A percentile compares a stretch with the other conserved stretches of the same genome.
Conservation (phyloP, 2,888 invertebrate genomes). For the Endomychus coccineus region DNA sequence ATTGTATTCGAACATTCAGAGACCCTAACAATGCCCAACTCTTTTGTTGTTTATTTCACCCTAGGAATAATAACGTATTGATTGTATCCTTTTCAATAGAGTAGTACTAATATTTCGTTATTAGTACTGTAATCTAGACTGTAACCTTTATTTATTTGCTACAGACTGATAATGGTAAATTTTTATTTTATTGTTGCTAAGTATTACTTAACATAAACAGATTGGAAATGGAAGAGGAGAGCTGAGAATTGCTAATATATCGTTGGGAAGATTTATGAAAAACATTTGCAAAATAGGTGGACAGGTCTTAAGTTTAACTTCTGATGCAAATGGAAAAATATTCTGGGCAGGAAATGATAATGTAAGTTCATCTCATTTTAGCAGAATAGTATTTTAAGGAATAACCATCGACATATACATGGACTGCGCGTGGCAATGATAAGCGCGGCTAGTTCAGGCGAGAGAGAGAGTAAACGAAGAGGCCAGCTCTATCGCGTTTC, state of each 20-base stretch:
- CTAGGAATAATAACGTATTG: constrained; percentile 79
- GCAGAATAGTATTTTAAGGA: too few relatives aligned
- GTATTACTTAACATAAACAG: constrained; percentile 28
- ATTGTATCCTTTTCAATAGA: constrained; percentile 70
- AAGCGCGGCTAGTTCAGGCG: too few relatives aligned
- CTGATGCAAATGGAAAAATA: constrained; percentile 69
- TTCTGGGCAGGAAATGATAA: constrained; percentile 79
- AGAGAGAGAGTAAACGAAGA: too few relatives aligned
- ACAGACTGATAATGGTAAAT: too few relatives aligned
- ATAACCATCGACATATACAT: too few relatives aligned
- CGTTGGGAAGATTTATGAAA: constrained; percentile 73
- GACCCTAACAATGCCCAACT: constrained; percentile 59
- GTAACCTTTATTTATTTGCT: too few relatives aligned
- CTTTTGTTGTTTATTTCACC: constrained; percentile 71
- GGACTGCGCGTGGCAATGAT: too few relatives aligned
- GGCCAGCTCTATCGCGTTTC: too few relatives aligned
- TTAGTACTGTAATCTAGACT: too few relatives aligned
- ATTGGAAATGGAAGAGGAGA: constrained; percentile 66
- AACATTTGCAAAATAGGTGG: constrained; percentile 55
- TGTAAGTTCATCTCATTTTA: constrained; percentile 44
- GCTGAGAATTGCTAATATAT: constrained; percentile 73
- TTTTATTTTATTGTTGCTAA: too few relatives aligned
- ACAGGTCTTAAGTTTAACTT: constrained; percentile 59
- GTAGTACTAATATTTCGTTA: too few relatives aligned
- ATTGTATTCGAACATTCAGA: constrained; percentile 57